phyloP scores from a whole-genome alignment of 2,797 vertebrate species.

The Siniperca scherzeri region DNA sequence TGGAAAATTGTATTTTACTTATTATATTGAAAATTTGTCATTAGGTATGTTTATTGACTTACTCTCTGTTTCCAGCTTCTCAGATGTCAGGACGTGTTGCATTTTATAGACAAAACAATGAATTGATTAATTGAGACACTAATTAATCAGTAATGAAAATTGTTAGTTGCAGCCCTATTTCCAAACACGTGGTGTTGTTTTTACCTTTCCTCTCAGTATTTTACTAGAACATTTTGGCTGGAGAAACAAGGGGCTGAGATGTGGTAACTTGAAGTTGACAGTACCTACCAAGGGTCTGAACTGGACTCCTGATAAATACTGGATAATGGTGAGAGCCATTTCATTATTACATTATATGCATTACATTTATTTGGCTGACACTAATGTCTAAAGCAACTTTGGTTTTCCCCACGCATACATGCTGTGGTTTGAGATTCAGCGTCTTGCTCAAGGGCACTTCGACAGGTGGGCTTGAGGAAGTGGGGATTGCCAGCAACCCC shows the following conservation, averaged over 20 bases:
- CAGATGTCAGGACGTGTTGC: too few relatives aligned
- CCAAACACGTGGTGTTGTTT: not conserved
- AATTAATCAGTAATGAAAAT: too few relatives aligned
- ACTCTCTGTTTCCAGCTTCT: too few relatives aligned
- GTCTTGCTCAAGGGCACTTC: not conserved
- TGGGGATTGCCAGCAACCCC: too few relatives aligned
- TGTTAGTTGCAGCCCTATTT: not conserved
- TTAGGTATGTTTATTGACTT: too few relatives aligned
- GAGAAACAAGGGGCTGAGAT: not conserved
- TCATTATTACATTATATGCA: not conserved
- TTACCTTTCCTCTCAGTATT: not conserved
- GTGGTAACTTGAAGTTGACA: not conserved
- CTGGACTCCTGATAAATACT: not conserved
- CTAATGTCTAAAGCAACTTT: not conserved
- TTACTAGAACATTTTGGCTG: not conserved
- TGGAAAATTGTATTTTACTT: too few relatives aligned
- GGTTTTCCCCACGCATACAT: too few relatives aligned
- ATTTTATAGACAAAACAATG: too few relatives aligned
- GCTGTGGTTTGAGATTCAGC: not conserved
- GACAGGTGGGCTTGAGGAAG: too few relatives aligned
- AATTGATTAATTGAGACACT: too few relatives aligned
- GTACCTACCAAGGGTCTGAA: not conserved
- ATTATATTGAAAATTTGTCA: too few relatives aligned
- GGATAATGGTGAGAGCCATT: not conserved
- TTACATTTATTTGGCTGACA: not conserved